Conservation (phyloP, 2,888 invertebrate species). For the Bembecia ichneumoniformis region DNA sequence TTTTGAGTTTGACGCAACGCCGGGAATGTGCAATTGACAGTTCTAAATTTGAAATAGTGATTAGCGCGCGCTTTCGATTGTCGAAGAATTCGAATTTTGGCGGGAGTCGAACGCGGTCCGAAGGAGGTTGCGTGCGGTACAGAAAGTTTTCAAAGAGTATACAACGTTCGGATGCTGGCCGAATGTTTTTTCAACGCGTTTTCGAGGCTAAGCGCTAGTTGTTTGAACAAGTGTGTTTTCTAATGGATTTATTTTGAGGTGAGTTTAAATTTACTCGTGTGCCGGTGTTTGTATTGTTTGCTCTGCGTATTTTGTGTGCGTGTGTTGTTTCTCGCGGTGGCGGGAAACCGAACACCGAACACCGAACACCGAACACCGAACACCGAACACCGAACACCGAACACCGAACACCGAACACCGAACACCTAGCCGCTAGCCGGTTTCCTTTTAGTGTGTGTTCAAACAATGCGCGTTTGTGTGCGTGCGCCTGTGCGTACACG, state of each 20-base stretch:
- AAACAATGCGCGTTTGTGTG: constrained; percentile 51
- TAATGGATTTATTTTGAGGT: constrained; percentile 74
- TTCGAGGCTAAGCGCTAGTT: constrained; percentile 73
- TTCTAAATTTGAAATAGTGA: constrained; percentile 16
- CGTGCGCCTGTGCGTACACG: constrained; percentile 40
- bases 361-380: constrained; percentile 35
- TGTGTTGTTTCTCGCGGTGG: constrained; percentile 60
- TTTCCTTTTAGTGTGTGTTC: constrained; percentile 47
- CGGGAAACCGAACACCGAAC: constrained; percentile 62
- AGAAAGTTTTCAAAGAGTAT: constrained; percentile 23
- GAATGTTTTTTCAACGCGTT: constrained; percentile 72
- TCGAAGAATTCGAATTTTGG: constrained; percentile 37
- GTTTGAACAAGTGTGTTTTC: constrained; percentile 74
- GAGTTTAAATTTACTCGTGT: constrained; percentile 72
- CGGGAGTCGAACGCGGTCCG: constrained; percentile 30
- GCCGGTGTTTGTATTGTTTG: constrained; percentile 72
- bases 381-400: constrained; percentile 48
- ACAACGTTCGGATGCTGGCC: constrained; percentile 52
- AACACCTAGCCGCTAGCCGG: no score
- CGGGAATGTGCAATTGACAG: constrained; percentile 17
- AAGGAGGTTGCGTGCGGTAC: constrained; percentile 22
- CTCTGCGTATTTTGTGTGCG: constrained; percentile 66
- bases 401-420: constrained; percentile 42
- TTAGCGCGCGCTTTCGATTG: constrained; percentile 20
- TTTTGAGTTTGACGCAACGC: constrained; percentile 17